Base-by-base conservation (phyloP, 2,888 invertebrate species). In the Callyntrura guangdongensis region DNA sequence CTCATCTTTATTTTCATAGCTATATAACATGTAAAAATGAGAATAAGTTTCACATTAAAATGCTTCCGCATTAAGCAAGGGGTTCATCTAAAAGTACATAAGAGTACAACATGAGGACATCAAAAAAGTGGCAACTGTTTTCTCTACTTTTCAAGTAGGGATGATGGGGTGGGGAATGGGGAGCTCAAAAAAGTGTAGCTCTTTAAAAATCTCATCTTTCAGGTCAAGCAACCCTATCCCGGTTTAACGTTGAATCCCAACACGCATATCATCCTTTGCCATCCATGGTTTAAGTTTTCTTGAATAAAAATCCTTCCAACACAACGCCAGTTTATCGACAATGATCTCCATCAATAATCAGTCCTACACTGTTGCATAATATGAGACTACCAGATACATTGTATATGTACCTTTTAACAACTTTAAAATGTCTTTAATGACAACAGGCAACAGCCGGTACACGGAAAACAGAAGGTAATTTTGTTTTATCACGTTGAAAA, bases 151-250 rank as follows among this genome's bases (percentile, higher is more conserved):
- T n/a, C 27, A n/a, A 36, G 14, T 22, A 53, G 72, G 47, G 72
- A 87, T 17, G 64, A 53, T 12, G 14, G 6, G 49, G n/a, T 59
- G 47, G 72, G 81, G 17, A 49, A 53, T 12, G 14, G 6, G 49
- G n/a, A 64, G 64, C 36, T 36, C 9, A 77, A 69, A 79, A 82
- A 89, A 53, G 9, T 14, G 47, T 47, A 0, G 82, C 69, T 82
- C 81, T 89, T 89, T 89, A 82, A 89, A 89, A 83, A 89, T 89
- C 89, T 89, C 89, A 89, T 84, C 53, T 89, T 89, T 84, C 89
- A 89, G 89, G 89, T 84, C 84, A 84, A 84, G 56, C 89, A 89
- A 89, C 89, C 89, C 89, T 89, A 89, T 69, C 67, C 49, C 72
- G 22, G n/a, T 59, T 77, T 59, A 72, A 27, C 14, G 12, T 56